phyloP scores from a whole-genome alignment of 2,113 vertebrate genomes.

The Spea bombifrons region DNA sequence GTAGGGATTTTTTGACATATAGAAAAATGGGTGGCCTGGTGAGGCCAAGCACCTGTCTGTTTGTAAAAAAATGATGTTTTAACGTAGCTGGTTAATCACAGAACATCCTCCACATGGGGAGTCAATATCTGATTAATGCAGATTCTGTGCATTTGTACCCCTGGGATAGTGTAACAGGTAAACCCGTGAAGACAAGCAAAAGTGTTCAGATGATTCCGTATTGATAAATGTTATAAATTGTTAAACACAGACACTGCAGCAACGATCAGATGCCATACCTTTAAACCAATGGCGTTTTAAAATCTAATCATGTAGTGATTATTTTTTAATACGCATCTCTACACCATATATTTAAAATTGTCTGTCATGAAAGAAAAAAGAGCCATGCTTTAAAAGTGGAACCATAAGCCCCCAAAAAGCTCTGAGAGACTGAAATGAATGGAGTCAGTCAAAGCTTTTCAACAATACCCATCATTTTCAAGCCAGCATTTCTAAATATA shows the following conservation, averaged over 20 bases:
- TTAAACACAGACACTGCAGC: constrained; percentile 13
- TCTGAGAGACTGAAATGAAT: too few relatives aligned
- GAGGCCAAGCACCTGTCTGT: not conserved
- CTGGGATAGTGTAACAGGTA: constrained; percentile 19
- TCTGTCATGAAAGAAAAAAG: too few relatives aligned
- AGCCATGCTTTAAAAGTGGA: too few relatives aligned
- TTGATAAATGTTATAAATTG: constrained; percentile 2
- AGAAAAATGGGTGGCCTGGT: not conserved
- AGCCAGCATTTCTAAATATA: too few relatives aligned
- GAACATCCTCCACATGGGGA: not conserved
- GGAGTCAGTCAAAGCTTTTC: too few relatives aligned
- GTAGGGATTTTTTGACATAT: not conserved
- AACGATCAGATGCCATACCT: constrained; percentile 10
- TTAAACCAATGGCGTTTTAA: too few relatives aligned
- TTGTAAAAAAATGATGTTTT: not conserved
- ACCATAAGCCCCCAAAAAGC: too few relatives aligned
- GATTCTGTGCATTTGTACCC: not conserved
- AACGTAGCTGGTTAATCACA: not conserved
- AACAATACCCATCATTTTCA: too few relatives aligned
- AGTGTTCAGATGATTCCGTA: constrained; percentile 7
- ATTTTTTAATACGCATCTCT: too few relatives aligned
- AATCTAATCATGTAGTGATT: too few relatives aligned
- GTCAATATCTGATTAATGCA: constrained; percentile 35
- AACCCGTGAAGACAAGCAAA: constrained; percentile 18
- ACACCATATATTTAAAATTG: too few relatives aligned